Percentiles rank a stretch among this genome's conserved stretches.
These are phyloP conservation scores for Uropsilus gracilis DNA, from an alignment of 2,113 vertebrate species.

Conservation along the genomic window DNA sequence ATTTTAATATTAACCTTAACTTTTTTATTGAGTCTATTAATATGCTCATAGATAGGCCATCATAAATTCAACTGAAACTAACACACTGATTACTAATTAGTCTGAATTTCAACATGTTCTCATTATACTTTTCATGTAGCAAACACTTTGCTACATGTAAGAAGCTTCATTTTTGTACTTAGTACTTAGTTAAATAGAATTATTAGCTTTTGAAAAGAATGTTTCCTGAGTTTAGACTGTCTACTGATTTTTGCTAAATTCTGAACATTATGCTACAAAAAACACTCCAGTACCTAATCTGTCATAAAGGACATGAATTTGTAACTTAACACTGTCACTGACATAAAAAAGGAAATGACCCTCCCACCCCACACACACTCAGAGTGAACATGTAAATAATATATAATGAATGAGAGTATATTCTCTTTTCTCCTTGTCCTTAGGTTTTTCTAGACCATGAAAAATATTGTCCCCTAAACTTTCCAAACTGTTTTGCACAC, in stretches of 20 bases:
- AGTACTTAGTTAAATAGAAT: conserved; percentile 54
- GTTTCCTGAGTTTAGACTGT: neutral
- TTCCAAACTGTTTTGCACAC: conserved; percentile 26
- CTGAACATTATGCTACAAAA: neutral
- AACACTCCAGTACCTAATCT: neutral
- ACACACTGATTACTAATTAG: conserved; percentile 67
- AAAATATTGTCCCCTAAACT: conserved; percentile 23
- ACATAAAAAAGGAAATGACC: neutral
- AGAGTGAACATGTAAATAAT: neutral
- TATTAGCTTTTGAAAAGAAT: conserved; percentile 49
- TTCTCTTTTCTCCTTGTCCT: neutral
- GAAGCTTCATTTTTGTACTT: conserved; percentile 37
- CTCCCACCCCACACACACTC: too few species aligned
- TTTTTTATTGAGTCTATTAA: conserved; percentile 65
- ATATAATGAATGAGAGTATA: too few species aligned
- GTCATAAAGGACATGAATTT: neutral
- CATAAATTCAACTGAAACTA: conserved; percentile 47
- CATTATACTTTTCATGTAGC: conserved; percentile 43
- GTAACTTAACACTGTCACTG: neutral
- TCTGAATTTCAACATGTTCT: conserved; percentile 51
- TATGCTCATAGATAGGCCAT: conserved; percentile 17
- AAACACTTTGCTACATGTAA: conserved; percentile 46
- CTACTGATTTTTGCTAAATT: conserved; percentile 15
- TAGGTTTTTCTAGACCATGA: conserved; percentile 32
- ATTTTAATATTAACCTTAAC: conserved; percentile 67